Base-by-base conservation (phyloP, 2,888 invertebrate species). In the Blastobasis lacticolella region DNA sequence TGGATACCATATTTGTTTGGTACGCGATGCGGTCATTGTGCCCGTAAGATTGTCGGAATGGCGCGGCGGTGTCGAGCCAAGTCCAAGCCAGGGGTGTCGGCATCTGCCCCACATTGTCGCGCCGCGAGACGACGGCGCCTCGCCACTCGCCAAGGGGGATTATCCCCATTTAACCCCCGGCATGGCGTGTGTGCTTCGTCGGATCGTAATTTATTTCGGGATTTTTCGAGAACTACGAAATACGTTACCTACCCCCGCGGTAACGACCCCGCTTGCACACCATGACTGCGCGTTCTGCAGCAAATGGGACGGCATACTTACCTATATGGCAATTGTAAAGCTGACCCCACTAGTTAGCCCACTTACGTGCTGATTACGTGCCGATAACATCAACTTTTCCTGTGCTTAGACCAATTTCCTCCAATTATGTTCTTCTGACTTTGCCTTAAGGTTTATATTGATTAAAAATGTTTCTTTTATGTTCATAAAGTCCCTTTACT, bases 31-130 rank as follows among this genome's bases (percentile, higher is more conserved):
- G 49, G 49, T 45, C 49, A 45, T 38, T 45, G 49, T 37, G 38
- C 49, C 40, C n/a, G n/a, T 45, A 38, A 8, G 40, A 44, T 40
- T 37, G 40, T 45, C 23, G 40, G 38, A 49, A 46, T 38, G 49
- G 49, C 49, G 52, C 46, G 38, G 43, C 38, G 37, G 45, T 42
- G 40, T 23, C 44, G 42, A 42, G 10, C 7, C 42, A 51, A 41
- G 36, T 37, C 23, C 41, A 37, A 41, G 49, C 36, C 60, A 64
- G 62, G 65, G 66, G 67, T 62, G 69, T 61, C 65, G 63, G 61
- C 57, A 61, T 68, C 66, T 75, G 74, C 61, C 70, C 71, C 69
- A 73, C 68, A 74, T 70, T 65, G 74, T 65, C 69, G 59, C 66
- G 71, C 62, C 69, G 61, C 23, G 57, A 52, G 47, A 49, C 43